Evolutionary conservation across 1,140 invertebrate genomes (phyloP), one percentile per base, ranked within the genome.

Genomic region (Habropoda laboriosa): DNA sequence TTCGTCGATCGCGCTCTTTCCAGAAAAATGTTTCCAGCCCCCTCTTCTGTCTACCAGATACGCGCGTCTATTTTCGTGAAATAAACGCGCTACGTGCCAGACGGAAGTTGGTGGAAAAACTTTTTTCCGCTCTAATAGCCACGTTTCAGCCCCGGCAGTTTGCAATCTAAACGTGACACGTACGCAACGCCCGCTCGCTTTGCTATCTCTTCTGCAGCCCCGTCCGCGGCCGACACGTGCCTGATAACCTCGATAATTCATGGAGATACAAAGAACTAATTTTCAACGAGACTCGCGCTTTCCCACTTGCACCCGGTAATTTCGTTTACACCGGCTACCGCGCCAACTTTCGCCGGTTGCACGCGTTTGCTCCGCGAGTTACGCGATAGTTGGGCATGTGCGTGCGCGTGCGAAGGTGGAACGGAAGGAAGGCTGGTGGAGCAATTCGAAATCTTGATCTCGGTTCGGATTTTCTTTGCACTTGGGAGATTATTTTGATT

Each of bases 181-280:
- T 84, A 66, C 38, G 49, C 79, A 73, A 42, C 57, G 57, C 35
- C 7, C n/a, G 38, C 21, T 24, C 40, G 60, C 51, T 74, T 24
- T 32, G 60, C 51, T 74, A 60, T 53, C 12, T 42, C 12, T 16
- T 30, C 18, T 18, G 42, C 49, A 3, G 30, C 57, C 57, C 27
- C 16, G 30, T 21, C 55, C 47, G 30, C 18, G 49, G 51, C 8
- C 42, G 61, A 66, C 61, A 58, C 63, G 70, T 45, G 53, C 63
- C 82, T 79, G 84, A 85, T 85, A 85, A 85, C 78, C 64, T 32
- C 75, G 82, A 83, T 79, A 83, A 81, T 87, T 87, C 79, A 79
- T 35, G 55, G 24, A 82, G 64, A 79, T 86, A 85, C 74, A 82
- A 82, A 85, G 83, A 82, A 79, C 83, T 86, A 71, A 82, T 85